A percentile compares a stretch with the other conserved stretches of the same genome.
phyloP scores from a whole-genome alignment of 1,140 invertebrate genomes.

The Bombus ignitus region DNA sequence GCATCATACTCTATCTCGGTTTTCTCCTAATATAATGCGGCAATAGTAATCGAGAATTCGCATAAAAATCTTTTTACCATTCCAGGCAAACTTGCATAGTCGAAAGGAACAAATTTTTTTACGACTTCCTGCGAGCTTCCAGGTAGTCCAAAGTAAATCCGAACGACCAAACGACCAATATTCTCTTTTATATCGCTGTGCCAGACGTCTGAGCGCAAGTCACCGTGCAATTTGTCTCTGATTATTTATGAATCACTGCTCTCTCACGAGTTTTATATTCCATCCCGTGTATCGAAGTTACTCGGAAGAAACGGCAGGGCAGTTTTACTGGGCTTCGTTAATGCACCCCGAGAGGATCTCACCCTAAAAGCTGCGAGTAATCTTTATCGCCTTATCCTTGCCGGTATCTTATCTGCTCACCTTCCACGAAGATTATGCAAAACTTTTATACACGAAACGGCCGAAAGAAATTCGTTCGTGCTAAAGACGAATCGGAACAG shows the following conservation, averaged over 20 bases:
- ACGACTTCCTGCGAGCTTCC: neutral
- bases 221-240: constrained; percentile 21
- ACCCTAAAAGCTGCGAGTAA: constrained; percentile 56
- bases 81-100: neutral
- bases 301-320: neutral
- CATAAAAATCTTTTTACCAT: neutral
- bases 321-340: constrained; percentile 44
- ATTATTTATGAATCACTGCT: constrained; percentile 27
- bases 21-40: neutral
- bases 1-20: too few relatives aligned
- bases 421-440: constrained; percentile 47
- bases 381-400: constrained; percentile 62
- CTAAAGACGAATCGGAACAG: too few relatives aligned
- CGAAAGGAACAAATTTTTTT: neutral
- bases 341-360: constrained; percentile 56
- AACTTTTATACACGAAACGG: constrained; percentile 34
- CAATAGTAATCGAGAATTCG: neutral
- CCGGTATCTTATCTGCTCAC: constrained; percentile 36
- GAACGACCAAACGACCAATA: neutral
- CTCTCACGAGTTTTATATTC: constrained; percentile 7
- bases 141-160: neutral
- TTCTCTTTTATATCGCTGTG: neutral
- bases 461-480: neutral
- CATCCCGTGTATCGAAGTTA: neutral
- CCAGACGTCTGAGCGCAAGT: too few relatives aligned